A percentile compares a stretch with the other conserved stretches of the same genome.
Evolutionary conservation across 2,888 invertebrate species (phyloP).

Genomic region (Eupithecia insigniata): DNA sequence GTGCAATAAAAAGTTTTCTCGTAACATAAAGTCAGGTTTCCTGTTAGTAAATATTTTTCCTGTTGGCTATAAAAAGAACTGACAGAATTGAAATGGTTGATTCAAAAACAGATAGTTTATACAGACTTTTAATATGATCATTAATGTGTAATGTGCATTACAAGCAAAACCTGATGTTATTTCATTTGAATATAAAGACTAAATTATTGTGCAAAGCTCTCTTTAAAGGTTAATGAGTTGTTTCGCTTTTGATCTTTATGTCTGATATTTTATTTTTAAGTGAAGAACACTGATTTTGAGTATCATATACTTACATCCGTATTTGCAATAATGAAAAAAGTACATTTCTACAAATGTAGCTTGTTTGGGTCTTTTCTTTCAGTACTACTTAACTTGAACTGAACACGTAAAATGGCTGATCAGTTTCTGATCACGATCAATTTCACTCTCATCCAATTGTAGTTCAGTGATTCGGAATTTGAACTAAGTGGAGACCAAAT

Average conservation of each 20-base stretch:
- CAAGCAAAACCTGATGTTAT: background rate
- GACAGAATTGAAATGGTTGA: slow-evolving; percentile 19
- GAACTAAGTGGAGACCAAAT: background rate
- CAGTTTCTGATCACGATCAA: background rate
- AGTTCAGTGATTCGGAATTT: background rate
- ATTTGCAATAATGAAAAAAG: background rate
- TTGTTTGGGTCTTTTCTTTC: background rate
- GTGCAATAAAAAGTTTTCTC: slow-evolving; percentile 16
- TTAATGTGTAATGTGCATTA: slow-evolving; percentile 6
- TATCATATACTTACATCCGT: background rate
- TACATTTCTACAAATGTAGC: background rate
- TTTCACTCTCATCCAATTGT: background rate
- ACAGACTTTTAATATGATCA: background rate
- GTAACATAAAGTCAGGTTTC: slow-evolving; percentile 12
- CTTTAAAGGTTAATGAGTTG: background rate
- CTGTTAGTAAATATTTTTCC: slow-evolving; percentile 15
- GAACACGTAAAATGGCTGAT: background rate
- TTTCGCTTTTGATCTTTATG: background rate
- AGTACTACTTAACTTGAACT: background rate
- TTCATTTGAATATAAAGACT: background rate
- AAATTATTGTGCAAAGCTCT: background rate
- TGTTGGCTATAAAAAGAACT: slow-evolving; percentile 19
- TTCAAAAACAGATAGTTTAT: slow-evolving; percentile 3
- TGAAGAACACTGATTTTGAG: background rate
- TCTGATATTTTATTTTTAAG: background rate